These are phyloP conservation scores for Acanthoscelides obtectus DNA, from an alignment of 2,888 invertebrate genomes.

Conservation along the genomic window DNA sequence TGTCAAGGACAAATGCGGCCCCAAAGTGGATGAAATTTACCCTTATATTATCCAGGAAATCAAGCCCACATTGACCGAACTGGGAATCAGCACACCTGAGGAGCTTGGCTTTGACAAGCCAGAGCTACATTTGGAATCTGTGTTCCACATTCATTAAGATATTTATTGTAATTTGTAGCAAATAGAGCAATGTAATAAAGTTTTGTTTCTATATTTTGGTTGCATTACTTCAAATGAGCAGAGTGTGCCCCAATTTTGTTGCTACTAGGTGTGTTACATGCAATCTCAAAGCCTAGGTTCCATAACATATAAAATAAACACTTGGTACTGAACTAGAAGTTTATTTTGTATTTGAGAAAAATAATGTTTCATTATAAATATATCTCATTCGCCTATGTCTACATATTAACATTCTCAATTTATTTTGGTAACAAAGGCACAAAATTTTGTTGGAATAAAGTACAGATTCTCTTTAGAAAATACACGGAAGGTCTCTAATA, in stretches of 20 bases:
- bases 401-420: constrained; percentile 29
- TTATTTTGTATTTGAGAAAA: constrained; percentile 36
- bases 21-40: constrained; percentile 69
- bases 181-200: background rate
- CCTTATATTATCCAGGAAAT: constrained; percentile 88
- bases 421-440: constrained; percentile 42
- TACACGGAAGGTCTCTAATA: background rate
- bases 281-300: too few relatives aligned
- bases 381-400: constrained; percentile 33
- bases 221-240: too few relatives aligned
- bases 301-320: too few relatives aligned
- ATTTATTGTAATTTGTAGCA: background rate
- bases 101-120: constrained; percentile 97
- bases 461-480: constrained; percentile 7
- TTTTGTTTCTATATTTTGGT: background rate
- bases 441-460: constrained; percentile 29
- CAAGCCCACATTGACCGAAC: constrained; percentile 84
- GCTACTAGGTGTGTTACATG: too few relatives aligned
- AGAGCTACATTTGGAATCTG: constrained; percentile 78
- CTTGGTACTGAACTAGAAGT: constrained; percentile 20
- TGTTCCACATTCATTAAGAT: constrained; percentile 56
- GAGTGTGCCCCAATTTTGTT: too few relatives aligned
- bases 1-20: constrained; percentile 83
- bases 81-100: constrained; percentile 91
- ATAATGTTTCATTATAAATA: constrained; percentile 41